Percentiles rank a stretch among this genome's conserved stretches.
Conservation (phyloP, 2,888 invertebrate genomes). For the Pachliopta kotzebuea region DNA sequence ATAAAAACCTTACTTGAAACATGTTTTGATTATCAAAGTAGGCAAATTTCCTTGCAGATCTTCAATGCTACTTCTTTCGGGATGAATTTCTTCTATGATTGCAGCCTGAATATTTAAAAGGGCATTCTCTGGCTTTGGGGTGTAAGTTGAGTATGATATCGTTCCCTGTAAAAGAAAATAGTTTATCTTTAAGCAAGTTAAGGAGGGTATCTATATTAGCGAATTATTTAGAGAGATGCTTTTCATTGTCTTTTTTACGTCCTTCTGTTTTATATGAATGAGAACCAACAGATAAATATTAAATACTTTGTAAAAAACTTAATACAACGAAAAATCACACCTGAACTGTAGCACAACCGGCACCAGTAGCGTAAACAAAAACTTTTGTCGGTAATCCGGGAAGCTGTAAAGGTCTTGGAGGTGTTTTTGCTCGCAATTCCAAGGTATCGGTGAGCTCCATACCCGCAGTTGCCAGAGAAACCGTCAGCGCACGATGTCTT, state of each 20-base stretch:
- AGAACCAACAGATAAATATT: no score
- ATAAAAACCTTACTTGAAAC: conserved; percentile 75
- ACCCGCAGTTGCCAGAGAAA: conserved; percentile 84
- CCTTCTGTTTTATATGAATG: no score
- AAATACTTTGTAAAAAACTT: neutral
- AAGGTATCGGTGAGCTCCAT: conserved; percentile 86
- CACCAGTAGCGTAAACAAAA: conserved; percentile 85
- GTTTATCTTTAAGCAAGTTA: neutral
- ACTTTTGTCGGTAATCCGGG: conserved; percentile 85
- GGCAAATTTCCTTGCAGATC: conserved; percentile 84
- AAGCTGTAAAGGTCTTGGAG: conserved; percentile 77
- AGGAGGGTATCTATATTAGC: neutral
- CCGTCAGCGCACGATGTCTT: conserved; percentile 82
- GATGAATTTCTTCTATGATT: conserved; percentile 82
- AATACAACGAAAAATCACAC: conserved; percentile 44
- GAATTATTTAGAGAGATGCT: neutral
- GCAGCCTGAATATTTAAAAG: conserved; percentile 82
- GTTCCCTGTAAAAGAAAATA: conserved; percentile 69
- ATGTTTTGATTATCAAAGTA: conserved; percentile 82
- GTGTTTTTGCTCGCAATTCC: conserved; percentile 77
- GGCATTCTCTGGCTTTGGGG: conserved; percentile 78
- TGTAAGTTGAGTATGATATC: conserved; percentile 83
- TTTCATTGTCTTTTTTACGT: no score
- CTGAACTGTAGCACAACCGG: conserved; percentile 85
- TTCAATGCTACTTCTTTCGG: conserved; percentile 82